Evolutionary conservation across 2,113 vertebrate genomes (phyloP).

Genomic region (Colius striatus): DNA sequence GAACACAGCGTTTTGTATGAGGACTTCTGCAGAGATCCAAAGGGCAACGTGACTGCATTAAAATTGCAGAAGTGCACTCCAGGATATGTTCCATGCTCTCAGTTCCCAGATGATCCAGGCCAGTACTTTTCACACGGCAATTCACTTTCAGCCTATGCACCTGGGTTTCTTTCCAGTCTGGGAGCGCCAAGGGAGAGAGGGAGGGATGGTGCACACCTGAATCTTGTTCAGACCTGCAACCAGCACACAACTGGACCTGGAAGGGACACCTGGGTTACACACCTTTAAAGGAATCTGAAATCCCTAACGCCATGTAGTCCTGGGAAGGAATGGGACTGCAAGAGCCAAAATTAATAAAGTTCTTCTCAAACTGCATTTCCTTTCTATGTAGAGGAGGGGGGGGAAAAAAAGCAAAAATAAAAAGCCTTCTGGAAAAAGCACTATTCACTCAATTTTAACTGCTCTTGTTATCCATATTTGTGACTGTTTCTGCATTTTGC

Average conservation of each 20-base stretch:
- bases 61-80: background rate
- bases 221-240: conserved; percentile 53
- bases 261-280: background rate
- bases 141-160: conserved; percentile 24
- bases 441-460: background rate
- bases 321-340: background rate
- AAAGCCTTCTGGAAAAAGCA: background rate
- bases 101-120: background rate
- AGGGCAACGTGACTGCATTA: background rate
- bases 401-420: background rate
- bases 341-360: background rate
- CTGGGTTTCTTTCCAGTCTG: conserved; percentile 16
- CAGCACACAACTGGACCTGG: conserved; percentile 20
- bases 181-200: conserved; percentile 27
- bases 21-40: background rate
- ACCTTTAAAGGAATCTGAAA: background rate
- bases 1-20: background rate
- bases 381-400: background rate
- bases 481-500: background rate
- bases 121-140: background rate
- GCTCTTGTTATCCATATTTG: background rate
- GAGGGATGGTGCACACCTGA: conserved; percentile 26
- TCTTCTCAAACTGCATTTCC: background rate
- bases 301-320: background rate
- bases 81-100: background rate